These are phyloP conservation scores for Smutsia gigantea DNA, from an alignment of 2,797 vertebrate genomes.

Conservation along the genomic window DNA sequence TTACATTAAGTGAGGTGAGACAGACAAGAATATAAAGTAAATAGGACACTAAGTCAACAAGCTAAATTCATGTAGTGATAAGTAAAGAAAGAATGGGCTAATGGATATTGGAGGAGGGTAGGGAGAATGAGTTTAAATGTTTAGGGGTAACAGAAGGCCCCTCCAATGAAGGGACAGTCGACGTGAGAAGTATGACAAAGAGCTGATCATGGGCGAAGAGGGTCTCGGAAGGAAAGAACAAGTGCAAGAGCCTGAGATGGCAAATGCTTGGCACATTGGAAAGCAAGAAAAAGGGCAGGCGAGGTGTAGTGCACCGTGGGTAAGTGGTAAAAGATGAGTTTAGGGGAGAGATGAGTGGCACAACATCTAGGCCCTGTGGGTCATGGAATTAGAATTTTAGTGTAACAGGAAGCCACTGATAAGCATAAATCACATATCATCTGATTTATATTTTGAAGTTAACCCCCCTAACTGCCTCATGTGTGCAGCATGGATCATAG, in stretches of 20 bases:
- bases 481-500: neutral
- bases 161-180: neutral
- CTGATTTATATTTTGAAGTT: neutral
- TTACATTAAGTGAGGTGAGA: neutral
- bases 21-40: neutral
- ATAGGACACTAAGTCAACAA: neutral
- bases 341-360: neutral
- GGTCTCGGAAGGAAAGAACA: neutral
- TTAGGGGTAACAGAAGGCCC: neutral
- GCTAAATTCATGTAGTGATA: neutral
- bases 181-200: neutral
- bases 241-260: neutral
- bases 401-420: neutral
- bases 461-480: neutral
- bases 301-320: neutral
- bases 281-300: neutral
- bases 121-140: neutral
- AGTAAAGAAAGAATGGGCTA: neutral
- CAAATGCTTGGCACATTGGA: neutral
- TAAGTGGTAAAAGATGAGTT: neutral
- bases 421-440: neutral
- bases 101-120: neutral
- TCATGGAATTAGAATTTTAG: neutral
- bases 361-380: neutral
- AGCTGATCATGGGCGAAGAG: neutral